Evolutionary conservation across 2,888 invertebrate genomes (phyloP), one percentile per base, ranked within the genome.

Genomic region (Lapara coniferarum): DNA sequence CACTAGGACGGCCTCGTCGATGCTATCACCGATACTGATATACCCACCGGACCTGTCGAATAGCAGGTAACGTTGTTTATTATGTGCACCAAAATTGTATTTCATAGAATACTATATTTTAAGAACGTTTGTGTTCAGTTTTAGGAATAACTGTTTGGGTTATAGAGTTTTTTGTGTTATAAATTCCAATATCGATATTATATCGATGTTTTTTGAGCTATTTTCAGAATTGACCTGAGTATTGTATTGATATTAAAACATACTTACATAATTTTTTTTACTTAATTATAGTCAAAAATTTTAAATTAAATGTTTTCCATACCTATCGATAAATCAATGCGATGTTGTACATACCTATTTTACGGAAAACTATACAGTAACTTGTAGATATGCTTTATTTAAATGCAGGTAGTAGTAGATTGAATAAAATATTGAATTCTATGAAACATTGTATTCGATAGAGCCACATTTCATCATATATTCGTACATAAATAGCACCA

Each of bases 21-120:
- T 93, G 92, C 92, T 94, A 75, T 94, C 94, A 80, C 94, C 94
- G 89, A 94, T 94, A 85, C 91, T 94, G 92, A 94, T 94, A 81
- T 93, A 92, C 80, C 92, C 94, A 78, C 93, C 94, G 93, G 93
- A 94, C 77, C 87, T 92, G 78, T 90, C 90, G 55, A 93, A 86
- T 80, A 86, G 92, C 93, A 93, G 93, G 93, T 93, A 93, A 92
- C 77, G 30, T 66, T 37, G 30, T 30, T 30, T 30, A 53, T 37
- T 66, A 44, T 63, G 44, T 46, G 46, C 63, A 49, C 46, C n/a
- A 4, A 46, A 46, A n/a, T 59, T 16, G 10, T 12, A 63, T 46
- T 37, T 66, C 44, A 19, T 67, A 19, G 44, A 52, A 14, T 67
- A 55, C 55, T 52, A 16, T 67, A 67, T 52, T 68, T 51, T 57